These are phyloP conservation scores for Dermatophagoides farinae DNA, from an alignment of 1,140 invertebrate genomes.

Conservation along the genomic window DNA sequence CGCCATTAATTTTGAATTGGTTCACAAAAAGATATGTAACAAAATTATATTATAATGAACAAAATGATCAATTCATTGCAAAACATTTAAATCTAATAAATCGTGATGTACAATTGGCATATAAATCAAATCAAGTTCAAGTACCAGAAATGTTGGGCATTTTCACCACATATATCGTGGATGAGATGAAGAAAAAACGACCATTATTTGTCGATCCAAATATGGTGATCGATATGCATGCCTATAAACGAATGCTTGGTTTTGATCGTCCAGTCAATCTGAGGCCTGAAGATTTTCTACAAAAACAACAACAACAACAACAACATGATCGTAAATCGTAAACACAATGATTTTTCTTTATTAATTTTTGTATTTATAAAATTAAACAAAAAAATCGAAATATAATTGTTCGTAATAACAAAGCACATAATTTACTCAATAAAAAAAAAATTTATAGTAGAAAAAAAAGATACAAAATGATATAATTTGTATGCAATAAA, in stretches of 20 bases:
- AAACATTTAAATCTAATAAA: slow-evolving; percentile 15
- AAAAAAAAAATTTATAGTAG: not conserved
- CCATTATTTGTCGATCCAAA: slow-evolving; percentile 52
- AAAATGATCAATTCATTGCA: slow-evolving; percentile 14
- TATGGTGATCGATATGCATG: slow-evolving; percentile 41
- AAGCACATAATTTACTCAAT: too few species aligned
- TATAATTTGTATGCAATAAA: not conserved
- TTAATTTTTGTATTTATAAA: not conserved
- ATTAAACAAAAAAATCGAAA: too few species aligned
- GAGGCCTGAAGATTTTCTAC: not conserved
- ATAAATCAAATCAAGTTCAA: slow-evolving; percentile 47
- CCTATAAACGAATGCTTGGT: slow-evolving; percentile 66
- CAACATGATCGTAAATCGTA: not conserved
- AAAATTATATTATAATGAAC: slow-evolving; percentile 44
- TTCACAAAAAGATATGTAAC: slow-evolving; percentile 68
- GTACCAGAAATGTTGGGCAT: slow-evolving; percentile 55
- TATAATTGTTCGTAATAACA: not conserved
- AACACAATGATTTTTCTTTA: not conserved
- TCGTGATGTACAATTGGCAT: slow-evolving; percentile 35
- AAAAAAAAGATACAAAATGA: too few species aligned
- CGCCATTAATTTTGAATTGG: slow-evolving; percentile 56
- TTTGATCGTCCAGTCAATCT: slow-evolving; percentile 43
- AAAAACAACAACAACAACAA: not conserved
- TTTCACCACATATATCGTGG: slow-evolving; percentile 49
- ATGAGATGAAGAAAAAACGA: slow-evolving; percentile 30